Conservation (phyloP, 2,888 invertebrate species). For the Hydroisotoma schaefferi region DNA sequence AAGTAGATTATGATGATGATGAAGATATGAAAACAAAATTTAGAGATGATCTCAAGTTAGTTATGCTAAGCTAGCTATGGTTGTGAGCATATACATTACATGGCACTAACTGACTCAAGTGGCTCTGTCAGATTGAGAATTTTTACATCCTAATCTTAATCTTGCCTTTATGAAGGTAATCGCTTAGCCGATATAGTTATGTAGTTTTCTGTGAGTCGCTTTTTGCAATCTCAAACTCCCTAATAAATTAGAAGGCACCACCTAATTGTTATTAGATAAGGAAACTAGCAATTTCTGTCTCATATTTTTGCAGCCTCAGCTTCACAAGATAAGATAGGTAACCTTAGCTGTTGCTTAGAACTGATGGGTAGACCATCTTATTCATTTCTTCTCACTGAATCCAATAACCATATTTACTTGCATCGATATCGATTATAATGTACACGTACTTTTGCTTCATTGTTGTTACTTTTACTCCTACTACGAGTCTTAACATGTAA, state of each 20-base stretch:
- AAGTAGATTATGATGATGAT: background rate
- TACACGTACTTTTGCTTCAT: too few relatives aligned
- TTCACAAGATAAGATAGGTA: background rate
- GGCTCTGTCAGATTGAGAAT: conserved; percentile 1
- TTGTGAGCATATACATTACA: too few relatives aligned
- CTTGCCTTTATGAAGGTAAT: background rate
- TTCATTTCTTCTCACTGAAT: too few relatives aligned
- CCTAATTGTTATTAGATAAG: conserved; percentile 11
- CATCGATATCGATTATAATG: background rate
- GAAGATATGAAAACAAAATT: conserved; percentile 1
- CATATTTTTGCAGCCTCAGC: conserved; percentile 2
- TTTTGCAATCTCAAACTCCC: conserved; percentile 1
- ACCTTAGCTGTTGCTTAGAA: background rate
- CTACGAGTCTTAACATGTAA: too few relatives aligned
- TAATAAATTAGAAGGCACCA: conserved; percentile 11
- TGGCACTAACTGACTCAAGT: too few relatives aligned
- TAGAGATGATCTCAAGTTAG: too few relatives aligned
- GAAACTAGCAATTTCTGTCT: conserved; percentile 14
- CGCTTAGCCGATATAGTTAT: too few relatives aligned
- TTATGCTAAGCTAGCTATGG: too few relatives aligned
- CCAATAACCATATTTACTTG: background rate
- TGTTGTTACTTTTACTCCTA: too few relatives aligned
- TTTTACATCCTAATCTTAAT: conserved; percentile 5
- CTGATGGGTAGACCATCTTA: too few relatives aligned
- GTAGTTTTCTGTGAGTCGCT: too few relatives aligned